Evolutionary conservation across 2,797 vertebrate species (phyloP).

Genomic region (Platyrinchus mystaceus): DNA sequence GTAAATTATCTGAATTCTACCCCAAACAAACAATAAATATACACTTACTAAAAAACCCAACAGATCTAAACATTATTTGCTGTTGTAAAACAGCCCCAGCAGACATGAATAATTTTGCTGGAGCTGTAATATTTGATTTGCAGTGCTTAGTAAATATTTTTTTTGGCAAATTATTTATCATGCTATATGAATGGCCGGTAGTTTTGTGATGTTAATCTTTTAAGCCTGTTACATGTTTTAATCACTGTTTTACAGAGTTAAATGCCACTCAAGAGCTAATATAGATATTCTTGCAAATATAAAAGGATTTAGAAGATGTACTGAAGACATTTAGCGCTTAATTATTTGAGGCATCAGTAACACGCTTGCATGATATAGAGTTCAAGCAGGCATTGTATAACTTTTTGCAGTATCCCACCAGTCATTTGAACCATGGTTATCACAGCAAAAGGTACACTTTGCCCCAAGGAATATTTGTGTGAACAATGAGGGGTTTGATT

Average conservation of each 20-base stretch:
- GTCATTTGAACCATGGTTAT: neutral
- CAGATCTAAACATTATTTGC: neutral
- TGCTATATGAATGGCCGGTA: neutral
- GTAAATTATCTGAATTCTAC: neutral
- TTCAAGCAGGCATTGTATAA: neutral
- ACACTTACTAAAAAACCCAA: neutral
- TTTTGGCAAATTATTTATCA: neutral
- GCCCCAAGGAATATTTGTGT: neutral
- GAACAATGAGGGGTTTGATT: neutral
- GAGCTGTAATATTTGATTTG: constrained; percentile 22
- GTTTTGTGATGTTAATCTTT: neutral
- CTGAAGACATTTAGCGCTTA: neutral
- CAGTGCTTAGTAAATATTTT: neutral
- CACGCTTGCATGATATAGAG: neutral
- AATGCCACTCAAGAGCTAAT: neutral
- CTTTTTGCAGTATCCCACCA: neutral
- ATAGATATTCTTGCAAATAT: neutral
- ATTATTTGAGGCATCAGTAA: neutral
- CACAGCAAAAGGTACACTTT: neutral
- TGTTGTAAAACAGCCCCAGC: neutral
- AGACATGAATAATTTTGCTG: neutral
- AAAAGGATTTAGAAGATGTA: neutral
- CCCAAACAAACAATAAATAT: neutral
- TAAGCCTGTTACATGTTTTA: neutral
- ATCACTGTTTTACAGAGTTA: neutral